These are phyloP conservation scores for Adelphocoris suturalis DNA, from an alignment of 2,888 invertebrate genomes.

Conservation along the genomic window DNA sequence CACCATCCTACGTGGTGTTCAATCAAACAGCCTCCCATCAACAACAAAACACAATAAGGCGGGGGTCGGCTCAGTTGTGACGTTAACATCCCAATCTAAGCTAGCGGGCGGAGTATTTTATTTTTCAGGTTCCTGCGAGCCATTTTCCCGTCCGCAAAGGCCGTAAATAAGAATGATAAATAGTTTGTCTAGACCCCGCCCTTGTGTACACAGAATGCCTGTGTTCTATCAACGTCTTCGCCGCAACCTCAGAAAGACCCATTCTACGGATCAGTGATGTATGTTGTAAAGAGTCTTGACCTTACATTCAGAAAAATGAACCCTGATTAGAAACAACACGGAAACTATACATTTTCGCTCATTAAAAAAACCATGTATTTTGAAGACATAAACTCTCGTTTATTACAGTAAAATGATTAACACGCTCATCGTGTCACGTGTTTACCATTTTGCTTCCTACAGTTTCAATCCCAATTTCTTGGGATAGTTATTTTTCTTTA, in stretches of 20 bases:
- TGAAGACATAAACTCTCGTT: too few species aligned
- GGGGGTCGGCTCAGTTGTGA: not conserved
- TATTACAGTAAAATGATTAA: too few species aligned
- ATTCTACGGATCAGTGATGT: slow-evolving; percentile 29
- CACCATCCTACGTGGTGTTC: not conserved
- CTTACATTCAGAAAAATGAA: too few species aligned
- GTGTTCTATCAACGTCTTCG: slow-evolving; percentile 8
- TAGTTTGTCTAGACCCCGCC: slow-evolving; percentile 30
- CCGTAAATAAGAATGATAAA: slow-evolving; percentile 34
- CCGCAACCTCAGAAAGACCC: not conserved
- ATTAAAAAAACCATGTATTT: too few species aligned
- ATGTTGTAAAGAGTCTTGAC: not conserved
- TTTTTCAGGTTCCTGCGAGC: slow-evolving; percentile 21
- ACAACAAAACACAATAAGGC: slow-evolving; percentile 15
- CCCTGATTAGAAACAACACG: too few species aligned
- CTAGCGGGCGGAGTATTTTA: not conserved
- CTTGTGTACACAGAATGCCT: slow-evolving; percentile 17
- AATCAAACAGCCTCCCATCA: not conserved
- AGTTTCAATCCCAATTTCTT: too few species aligned
- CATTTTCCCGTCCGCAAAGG: slow-evolving; percentile 13
- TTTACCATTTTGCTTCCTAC: too few species aligned
- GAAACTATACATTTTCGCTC: too few species aligned
- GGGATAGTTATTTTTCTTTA: too few species aligned
- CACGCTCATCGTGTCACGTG: too few species aligned
- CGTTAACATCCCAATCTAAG: slow-evolving; percentile 25